Base-by-base conservation (phyloP, 2,888 invertebrate species). In the Megalurothrips usitatus region DNA sequence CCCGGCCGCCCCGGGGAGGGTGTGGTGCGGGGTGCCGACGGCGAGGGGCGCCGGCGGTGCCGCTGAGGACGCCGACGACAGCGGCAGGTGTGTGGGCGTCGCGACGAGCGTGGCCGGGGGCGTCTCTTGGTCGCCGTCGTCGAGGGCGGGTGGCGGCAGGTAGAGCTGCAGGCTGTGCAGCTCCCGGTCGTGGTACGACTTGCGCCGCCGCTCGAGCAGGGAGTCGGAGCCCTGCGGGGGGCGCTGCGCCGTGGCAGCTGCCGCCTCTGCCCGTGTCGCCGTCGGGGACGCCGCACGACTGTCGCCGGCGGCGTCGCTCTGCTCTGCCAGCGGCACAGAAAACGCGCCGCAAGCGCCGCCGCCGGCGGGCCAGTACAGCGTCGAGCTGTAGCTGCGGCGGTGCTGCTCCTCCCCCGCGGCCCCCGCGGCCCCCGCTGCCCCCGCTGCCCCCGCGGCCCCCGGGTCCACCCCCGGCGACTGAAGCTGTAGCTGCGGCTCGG, bases 151-250 rank as follows among this genome's bases (percentile, higher is more conserved):
- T 10, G 68, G 68, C 68, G 68, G 68, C 68, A 75, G 68, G 68
- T 75, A 75, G 26, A 75, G 26, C 68, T 75, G 68, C 68, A 75
- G 68, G 26, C 68, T 75, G 68, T 75, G 68, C 68, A 75, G 68
- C 68, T 75, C 68, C 23, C 68, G 68, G 8, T 75, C 68, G 68
- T 75, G 68, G 68, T 75, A 75, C 23, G 68, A 75, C 68, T 75
- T 75, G 6, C 68, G 68, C 26, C 68, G 68, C 23, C 68, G 68
- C 26, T 75, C 26, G 68, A 75, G 68, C 23, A 75, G 68, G 11
- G 23, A 23, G 26, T 75, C 68, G 68, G 68, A 10, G 68, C 23
- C 68, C 68, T 68, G 68, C 68, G 68, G 12, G n/a, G 8, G n/a
- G 34, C 19, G 63, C 8, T 68, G 68, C 68, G 68, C 68, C 68